These are phyloP conservation scores for Chiridota heheva DNA, from an alignment of 35 echinoderm and acorn worm species.

Conservation along the genomic window DNA sequence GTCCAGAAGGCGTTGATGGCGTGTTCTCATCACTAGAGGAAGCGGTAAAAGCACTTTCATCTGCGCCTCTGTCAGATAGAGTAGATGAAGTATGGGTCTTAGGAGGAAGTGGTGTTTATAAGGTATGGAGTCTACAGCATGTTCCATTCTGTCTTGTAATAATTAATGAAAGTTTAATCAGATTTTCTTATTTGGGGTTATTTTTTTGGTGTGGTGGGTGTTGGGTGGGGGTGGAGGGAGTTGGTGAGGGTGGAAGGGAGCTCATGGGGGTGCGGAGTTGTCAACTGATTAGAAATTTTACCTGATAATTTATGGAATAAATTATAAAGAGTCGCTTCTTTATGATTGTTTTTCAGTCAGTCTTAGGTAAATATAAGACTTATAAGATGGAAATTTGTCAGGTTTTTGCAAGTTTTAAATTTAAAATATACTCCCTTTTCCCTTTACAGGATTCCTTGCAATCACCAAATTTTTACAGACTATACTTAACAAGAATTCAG, in stretches of 20 bases:
- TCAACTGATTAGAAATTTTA: too few species aligned
- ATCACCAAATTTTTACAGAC: too few species aligned
- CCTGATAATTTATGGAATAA: too few species aligned
- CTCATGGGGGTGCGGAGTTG: too few species aligned
- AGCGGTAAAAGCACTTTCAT: neutral
- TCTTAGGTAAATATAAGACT: too few species aligned
- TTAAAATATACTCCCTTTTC: too few species aligned
- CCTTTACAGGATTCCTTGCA: too few species aligned
- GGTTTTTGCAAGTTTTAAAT: too few species aligned
- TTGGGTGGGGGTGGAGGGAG: neutral
- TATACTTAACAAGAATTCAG: too few species aligned
- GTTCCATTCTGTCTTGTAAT: neutral
- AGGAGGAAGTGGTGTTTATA: constrained; percentile 14
- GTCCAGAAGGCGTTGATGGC: constrained; percentile 4
- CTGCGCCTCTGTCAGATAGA: neutral
- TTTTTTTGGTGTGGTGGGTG: neutral
- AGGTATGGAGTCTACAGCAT: neutral
- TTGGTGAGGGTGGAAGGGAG: neutral
- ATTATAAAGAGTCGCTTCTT: too few species aligned
- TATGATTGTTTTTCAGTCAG: too few species aligned
- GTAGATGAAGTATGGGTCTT: constrained; percentile 20
- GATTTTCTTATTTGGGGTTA: neutral
- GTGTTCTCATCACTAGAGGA: constrained; percentile 10
- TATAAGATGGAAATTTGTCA: too few species aligned
- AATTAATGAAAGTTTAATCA: neutral